A percentile compares a stretch with the other conserved stretches of the same genome.
These are phyloP conservation scores for Tortrix viridana DNA, from an alignment of 2,888 invertebrate species.

Conservation along the genomic window DNA sequence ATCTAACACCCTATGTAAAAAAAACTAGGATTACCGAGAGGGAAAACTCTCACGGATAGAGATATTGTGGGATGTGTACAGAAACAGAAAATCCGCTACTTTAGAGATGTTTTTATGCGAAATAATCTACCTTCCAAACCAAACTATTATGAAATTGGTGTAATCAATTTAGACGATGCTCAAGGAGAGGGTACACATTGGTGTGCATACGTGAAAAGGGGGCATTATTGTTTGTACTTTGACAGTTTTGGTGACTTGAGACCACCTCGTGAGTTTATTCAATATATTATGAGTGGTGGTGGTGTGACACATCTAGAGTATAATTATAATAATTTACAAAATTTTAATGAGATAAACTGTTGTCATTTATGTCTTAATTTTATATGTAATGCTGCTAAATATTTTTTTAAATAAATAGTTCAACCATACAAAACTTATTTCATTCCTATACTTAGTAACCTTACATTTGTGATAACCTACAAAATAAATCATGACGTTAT, in stretches of 20 bases:
- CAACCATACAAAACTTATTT: too few species aligned
- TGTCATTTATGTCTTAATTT: conserved; percentile 21
- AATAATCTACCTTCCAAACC: conserved; percentile 4
- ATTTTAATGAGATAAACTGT: conserved; percentile 7
- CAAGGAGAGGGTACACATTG: conserved; percentile 13
- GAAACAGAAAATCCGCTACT: not conserved
- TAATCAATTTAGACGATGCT: conserved; percentile 14
- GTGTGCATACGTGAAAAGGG: conserved; percentile 18
- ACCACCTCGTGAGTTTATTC: conserved; percentile 12
- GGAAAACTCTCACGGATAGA: conserved; percentile 1
- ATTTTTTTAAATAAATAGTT: conserved; percentile 18
- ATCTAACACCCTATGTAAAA: conserved; percentile 1
- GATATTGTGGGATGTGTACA: not conserved
- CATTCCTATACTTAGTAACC: too few species aligned
- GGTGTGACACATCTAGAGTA: conserved; percentile 13
- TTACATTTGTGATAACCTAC: too few species aligned
- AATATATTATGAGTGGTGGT: not conserved
- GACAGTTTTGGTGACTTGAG: conserved; percentile 23
- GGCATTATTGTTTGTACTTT: conserved; percentile 16
- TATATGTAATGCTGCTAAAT: conserved; percentile 2
- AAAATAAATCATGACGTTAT: not conserved
- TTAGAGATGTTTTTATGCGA: conserved; percentile 27
- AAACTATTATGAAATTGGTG: conserved; percentile 12
- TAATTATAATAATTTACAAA: conserved; percentile 15
- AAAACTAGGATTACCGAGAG: conserved; percentile 6